Evolutionary conservation across 1,140 invertebrate genomes (phyloP).

Genomic region (Drosophila navojoa): DNA sequence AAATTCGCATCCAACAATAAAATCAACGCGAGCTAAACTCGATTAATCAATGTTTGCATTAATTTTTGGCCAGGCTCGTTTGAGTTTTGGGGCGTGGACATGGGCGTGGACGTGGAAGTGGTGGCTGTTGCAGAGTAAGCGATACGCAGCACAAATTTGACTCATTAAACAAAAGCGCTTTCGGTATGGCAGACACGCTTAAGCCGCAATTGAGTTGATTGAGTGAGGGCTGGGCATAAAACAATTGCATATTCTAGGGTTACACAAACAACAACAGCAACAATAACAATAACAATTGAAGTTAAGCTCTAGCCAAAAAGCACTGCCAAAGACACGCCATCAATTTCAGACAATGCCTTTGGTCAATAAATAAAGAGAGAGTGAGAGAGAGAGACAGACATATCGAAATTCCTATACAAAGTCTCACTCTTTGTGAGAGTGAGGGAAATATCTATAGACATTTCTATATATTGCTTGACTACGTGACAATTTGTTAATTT

Average conservation of each 20-base stretch:
- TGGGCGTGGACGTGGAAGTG: constrained; percentile 17
- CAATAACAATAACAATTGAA: constrained; percentile 46
- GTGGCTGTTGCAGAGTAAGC: constrained; percentile 27
- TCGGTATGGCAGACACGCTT: constrained; percentile 29
- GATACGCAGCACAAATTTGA: constrained; percentile 58
- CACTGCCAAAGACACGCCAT: constrained; percentile 19
- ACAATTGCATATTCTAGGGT: background rate
- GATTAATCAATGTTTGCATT: constrained; percentile 81
- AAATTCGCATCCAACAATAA: constrained; percentile 69
- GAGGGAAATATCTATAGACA: background rate
- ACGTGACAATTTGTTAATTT: constrained; percentile 81
- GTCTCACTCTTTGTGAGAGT: too few species aligned
- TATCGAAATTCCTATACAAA: too few species aligned
- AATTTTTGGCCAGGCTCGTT: constrained; percentile 23
- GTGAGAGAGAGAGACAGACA: background rate
- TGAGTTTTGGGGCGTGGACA: too few species aligned
- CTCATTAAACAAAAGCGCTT: constrained; percentile 70
- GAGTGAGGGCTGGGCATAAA: constrained; percentile 20
- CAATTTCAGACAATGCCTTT: background rate
- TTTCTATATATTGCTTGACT: constrained; percentile 34
- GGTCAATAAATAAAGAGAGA: background rate
- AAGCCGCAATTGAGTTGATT: constrained; percentile 76
- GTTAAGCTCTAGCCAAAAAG: constrained; percentile 5
- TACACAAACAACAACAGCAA: constrained; percentile 35
- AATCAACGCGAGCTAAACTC: constrained; percentile 72